Evolutionary conservation across 1,140 invertebrate species (phyloP).

Genomic region (Aphelinus atriplicis): DNA sequence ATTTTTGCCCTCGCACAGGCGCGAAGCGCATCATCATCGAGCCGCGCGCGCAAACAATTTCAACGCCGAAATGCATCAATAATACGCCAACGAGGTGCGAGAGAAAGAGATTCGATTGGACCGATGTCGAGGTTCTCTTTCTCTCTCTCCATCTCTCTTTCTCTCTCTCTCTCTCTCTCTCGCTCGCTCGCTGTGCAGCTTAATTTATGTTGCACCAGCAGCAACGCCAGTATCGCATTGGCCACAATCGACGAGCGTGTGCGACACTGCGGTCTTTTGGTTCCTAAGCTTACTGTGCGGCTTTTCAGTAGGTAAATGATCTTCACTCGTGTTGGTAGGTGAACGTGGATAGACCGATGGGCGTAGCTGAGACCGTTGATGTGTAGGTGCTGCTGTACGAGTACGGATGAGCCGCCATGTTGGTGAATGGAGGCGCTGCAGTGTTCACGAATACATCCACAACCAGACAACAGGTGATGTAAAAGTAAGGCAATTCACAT

Average conservation of each 20-base stretch:
- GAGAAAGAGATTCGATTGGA: neutral
- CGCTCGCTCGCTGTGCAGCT: slow-evolving; percentile 53
- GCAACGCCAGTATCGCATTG: slow-evolving; percentile 52
- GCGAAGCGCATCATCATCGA: too few species aligned
- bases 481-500: too few species aligned
- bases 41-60: slow-evolving; percentile 5
- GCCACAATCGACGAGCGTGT: slow-evolving; percentile 35
- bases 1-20: too few species aligned
- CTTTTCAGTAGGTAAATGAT: too few species aligned
- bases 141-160: too few species aligned
- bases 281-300: too few species aligned
- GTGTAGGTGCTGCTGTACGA: neutral
- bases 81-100: slow-evolving; percentile 46
- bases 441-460: neutral
- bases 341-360: slow-evolving; percentile 4
- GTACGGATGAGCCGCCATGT: slow-evolving; percentile 16
- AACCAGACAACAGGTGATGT: too few species aligned
- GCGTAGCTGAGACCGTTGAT: neutral
- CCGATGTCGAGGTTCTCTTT: too few species aligned
- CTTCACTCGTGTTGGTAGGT: too few species aligned
- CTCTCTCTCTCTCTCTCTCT: too few species aligned
- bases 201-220: slow-evolving; percentile 60
- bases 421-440: slow-evolving; percentile 13
- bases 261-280: too few species aligned
- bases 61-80: slow-evolving; percentile 41